phyloP scores from a whole-genome alignment of 2,797 vertebrate species.

The Brachymystax lenok region DNA sequence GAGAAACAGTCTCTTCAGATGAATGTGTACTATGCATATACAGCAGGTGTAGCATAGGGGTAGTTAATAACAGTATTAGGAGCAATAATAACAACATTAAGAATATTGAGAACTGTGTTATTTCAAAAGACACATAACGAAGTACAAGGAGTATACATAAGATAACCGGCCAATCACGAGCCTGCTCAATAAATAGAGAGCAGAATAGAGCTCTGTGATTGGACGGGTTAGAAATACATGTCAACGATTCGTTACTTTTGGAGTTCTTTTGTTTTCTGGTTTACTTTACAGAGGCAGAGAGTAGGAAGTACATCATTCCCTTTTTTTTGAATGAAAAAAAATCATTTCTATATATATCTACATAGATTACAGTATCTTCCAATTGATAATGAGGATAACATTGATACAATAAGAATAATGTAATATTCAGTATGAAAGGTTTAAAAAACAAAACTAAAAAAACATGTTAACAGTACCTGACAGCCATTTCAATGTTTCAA shows the following conservation, averaged over 20 bases:
- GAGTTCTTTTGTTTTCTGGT: conserved; percentile 26
- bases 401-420: conserved; percentile 66
- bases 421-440: conserved; percentile 73
- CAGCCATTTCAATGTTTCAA: conserved; percentile 60
- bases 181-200: conserved; percentile 19
- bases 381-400: conserved; percentile 69
- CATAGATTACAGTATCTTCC: conserved; percentile 74
- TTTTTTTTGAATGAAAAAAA: conserved; percentile 70
- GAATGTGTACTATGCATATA: conserved; percentile 70
- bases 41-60: conserved; percentile 70
- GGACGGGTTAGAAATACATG: conserved; percentile 43
- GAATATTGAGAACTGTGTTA: conserved; percentile 66
- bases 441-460: conserved; percentile 38
- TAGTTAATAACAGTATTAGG: conserved; percentile 65
- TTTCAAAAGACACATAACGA: conserved; percentile 68
- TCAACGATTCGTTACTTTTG: conserved; percentile 44
- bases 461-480: conserved; percentile 75
- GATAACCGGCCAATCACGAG: conserved; percentile 44
- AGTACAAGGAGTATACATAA: conserved; percentile 65
- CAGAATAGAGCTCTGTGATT: conserved; percentile 41
- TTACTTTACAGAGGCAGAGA: conserved; percentile 55
- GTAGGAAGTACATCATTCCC: conserved; percentile 64
- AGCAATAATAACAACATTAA: conserved; percentile 63
- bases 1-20: conserved; percentile 74
- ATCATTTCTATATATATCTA: conserved; percentile 71